Evolutionary conservation across 2,113 vertebrate genomes (phyloP).

Genomic region (Calidris pugnax): DNA sequence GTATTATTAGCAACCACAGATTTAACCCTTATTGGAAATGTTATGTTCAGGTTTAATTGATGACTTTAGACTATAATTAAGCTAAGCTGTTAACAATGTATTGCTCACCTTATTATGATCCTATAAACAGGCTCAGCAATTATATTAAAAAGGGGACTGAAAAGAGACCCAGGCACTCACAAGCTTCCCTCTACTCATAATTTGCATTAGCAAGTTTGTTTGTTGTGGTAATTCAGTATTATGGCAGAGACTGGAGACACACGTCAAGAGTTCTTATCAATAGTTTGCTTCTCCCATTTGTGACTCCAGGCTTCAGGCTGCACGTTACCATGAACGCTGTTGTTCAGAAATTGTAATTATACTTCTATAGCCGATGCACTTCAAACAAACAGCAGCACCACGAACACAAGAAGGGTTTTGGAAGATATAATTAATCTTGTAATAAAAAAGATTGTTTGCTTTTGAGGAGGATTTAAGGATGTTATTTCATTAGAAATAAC

Average conservation of each 20-base stretch:
- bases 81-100: background rate
- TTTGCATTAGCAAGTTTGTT: background rate
- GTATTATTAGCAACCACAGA: background rate
- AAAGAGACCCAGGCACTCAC: background rate
- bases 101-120: background rate
- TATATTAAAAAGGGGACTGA: background rate
- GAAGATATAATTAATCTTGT: background rate
- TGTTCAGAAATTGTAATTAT: background rate
- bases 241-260: background rate
- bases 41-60: background rate
- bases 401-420: background rate
- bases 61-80: background rate
- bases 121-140: background rate
- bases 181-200: background rate
- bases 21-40: background rate
- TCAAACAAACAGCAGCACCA: background rate
- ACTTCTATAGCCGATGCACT: background rate
- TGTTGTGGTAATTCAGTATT: background rate
- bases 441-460: background rate
- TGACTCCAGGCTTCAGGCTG: background rate
- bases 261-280: background rate
- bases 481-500: background rate
- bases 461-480: background rate
- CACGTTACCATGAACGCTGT: background rate
- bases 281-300: background rate